A percentile compares a stretch with the other conserved stretches of the same genome.
Conservation (phyloP, 2,888 invertebrate species). For the Macropis europaea region DNA sequence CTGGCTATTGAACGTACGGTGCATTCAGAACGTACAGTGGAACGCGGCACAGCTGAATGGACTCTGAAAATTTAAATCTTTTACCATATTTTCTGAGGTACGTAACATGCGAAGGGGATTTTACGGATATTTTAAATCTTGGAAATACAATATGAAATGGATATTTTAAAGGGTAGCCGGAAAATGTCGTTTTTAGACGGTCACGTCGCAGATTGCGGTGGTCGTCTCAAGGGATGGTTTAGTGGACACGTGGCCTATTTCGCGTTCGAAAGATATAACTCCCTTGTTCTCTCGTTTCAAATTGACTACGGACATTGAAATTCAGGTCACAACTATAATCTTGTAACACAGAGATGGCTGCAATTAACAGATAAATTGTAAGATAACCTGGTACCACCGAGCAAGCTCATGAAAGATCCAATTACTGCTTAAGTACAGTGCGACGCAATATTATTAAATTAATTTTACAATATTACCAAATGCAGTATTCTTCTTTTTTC, state of each 20-base stretch:
- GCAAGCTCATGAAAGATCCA: too few species aligned
- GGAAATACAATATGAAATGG: conserved; percentile 31
- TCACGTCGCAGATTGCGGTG: conserved; percentile 46
- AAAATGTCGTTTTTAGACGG: conserved; percentile 27
- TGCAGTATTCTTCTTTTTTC: too few species aligned
- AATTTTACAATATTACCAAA: too few species aligned
- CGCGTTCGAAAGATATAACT: conserved; percentile 11
- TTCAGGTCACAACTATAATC: not conserved
- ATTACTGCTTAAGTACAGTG: too few species aligned
- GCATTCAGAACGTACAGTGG: not conserved
- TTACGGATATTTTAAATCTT: conserved; percentile 32
- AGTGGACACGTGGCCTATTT: conserved; percentile 44
- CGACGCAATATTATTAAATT: too few species aligned
- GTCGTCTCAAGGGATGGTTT: conserved; percentile 39
- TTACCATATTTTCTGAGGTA: conserved; percentile 7
- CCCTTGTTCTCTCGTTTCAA: not conserved
- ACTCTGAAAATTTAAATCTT: conserved; percentile 18
- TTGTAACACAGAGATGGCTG: too few species aligned
- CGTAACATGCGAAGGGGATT: conserved; percentile 18
- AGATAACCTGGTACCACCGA: not conserved
- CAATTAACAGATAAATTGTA: not conserved
- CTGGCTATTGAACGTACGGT: not conserved
- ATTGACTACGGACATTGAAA: not conserved
- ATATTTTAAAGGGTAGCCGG: conserved; percentile 31
- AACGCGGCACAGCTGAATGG: not conserved